Evolutionary conservation across 2,113 vertebrate genomes (phyloP).

Genomic region (Casuarius casuarius): DNA sequence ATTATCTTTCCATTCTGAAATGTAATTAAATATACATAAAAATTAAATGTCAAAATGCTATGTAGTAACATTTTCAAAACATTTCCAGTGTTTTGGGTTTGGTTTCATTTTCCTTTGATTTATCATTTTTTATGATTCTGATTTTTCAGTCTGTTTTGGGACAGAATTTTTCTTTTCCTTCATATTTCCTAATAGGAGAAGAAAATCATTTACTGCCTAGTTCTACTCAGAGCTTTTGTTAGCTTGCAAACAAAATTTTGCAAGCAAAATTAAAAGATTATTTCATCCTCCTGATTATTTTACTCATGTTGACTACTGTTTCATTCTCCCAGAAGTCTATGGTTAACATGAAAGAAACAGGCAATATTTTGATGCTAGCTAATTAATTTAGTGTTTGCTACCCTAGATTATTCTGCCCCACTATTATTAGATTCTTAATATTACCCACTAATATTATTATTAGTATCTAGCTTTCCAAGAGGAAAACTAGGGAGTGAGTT

Average conservation of each 20-base stretch:
- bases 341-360: not conserved
- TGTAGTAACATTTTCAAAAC: not conserved
- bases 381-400: not conserved
- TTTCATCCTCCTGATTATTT: not conserved
- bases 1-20: not conserved
- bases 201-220: not conserved
- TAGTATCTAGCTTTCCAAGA: not conserved
- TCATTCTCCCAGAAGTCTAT: not conserved
- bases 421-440: not conserved
- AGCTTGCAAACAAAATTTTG: not conserved
- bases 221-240: not conserved
- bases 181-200: not conserved
- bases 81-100: not conserved
- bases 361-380: not conserved
- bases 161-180: not conserved
- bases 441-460: not conserved
- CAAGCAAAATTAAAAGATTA: not conserved
- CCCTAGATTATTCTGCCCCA: not conserved
- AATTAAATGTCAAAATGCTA: not conserved
- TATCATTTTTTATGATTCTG: not conserved
- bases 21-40: not conserved
- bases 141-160: not conserved
- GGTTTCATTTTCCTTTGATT: not conserved
- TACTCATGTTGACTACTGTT: not conserved
- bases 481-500: not conserved